Evolutionary conservation across 2,888 invertebrate species (phyloP), one percentile per base, ranked within the genome.

Genomic region (Monoplex corrugatus): DNA sequence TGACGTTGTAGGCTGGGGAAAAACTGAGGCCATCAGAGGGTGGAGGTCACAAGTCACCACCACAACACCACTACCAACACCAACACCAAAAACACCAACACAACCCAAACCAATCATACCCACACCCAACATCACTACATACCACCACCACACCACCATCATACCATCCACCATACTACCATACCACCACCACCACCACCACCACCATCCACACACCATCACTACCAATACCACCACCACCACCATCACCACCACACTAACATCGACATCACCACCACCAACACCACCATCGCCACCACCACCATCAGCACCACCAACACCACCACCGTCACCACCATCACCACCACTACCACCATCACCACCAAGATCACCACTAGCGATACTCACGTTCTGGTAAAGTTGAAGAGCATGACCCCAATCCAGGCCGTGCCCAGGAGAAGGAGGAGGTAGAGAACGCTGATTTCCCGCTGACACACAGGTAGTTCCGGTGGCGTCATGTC

Each of bases 391-490:
- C 97, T 97, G 90, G 97, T 97, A 94, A 97, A 97, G 94, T 97
- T 97, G 95, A 96, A 97, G 63, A 97, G 95, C 38, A 97, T 97
- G 19, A 97, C 96, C 28, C 97, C 97, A 23, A 97, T 94, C 97
- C 97, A 97, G 19, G 97, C 96, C 0, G 97, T 97, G 88, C 97
- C 97, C 75, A 97, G 95, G 96, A 97, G 96, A 89, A 97, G 96
- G 86, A 97, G 94, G 87, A 97, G 95, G 94, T 97, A 97, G 75
- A 97, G 96, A 86, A 97, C 95, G 93, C 97, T 96, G 88, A 96
- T 96, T 92, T 97, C 97, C 63, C 97, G 94, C 89, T 96, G 95
- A 94, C 97, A 97, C 1, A 40, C 89, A 3, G 87, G 50, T 8
- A 44, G 45, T 13, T 38, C 86, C 32, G 86, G 6, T 23, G 8